Percentiles rank a stretch among this genome's conserved stretches.
Conservation (phyloP, 2,888 invertebrate species). For the Tigriopus californicus region DNA sequence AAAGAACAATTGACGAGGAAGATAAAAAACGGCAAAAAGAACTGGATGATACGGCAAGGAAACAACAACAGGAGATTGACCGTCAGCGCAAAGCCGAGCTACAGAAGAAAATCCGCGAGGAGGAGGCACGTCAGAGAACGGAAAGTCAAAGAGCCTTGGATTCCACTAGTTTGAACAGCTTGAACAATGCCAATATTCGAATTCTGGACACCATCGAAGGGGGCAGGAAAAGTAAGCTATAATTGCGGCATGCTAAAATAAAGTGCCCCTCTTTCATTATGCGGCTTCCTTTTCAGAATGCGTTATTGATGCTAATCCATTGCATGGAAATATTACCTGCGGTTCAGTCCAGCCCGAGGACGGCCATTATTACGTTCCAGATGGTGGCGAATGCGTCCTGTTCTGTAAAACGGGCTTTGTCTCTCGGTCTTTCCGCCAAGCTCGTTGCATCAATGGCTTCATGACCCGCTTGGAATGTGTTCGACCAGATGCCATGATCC, state of each 20-base stretch:
- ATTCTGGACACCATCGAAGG: no score
- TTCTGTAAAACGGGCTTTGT: conserved; percentile 1
- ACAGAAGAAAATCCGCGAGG: no score
- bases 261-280: no score
- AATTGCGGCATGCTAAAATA: no score
- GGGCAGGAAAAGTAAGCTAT: no score
- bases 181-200: no score
- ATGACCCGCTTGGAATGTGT: conserved; percentile 6
- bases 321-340: conserved; percentile 8
- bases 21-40: neutral
- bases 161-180: no score
- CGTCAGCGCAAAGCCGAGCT: no score
- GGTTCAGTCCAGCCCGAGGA: neutral
- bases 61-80: no score
- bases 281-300: neutral
- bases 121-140: no score
- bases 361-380: neutral
- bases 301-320: neutral
- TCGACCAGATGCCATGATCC: conserved; percentile 4
- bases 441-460: neutral
- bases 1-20: neutral
- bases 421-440: neutral
- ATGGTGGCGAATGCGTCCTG: neutral
- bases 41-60: no score
- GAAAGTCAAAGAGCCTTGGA: no score